Conservation (phyloP, 37 sponge, comb jelly and placozoan species). For the Petrosia ficiformis region DNA sequence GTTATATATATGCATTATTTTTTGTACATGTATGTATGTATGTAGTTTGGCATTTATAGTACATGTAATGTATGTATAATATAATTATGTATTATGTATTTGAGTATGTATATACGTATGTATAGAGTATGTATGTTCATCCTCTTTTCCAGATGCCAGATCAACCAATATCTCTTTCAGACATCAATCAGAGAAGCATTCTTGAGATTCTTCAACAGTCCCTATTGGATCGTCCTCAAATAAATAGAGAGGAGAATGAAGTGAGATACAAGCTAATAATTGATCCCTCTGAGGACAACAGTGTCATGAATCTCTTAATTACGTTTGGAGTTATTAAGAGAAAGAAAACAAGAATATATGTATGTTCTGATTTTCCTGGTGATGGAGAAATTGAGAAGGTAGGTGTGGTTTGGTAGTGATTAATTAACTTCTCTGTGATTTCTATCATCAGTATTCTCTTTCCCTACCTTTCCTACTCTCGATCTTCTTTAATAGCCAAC, state of each 20-base stretch:
- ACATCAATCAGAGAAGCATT: constrained; percentile 26
- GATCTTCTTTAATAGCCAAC: too few relatives aligned
- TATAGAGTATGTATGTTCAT: not conserved
- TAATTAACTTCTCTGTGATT: not conserved
- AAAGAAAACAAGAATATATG: constrained; percentile 44
- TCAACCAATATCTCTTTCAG: constrained; percentile 4
- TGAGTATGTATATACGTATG: too few relatives aligned
- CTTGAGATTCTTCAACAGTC: constrained; percentile 56
- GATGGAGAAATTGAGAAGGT: constrained; percentile 78
- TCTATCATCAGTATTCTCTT: not conserved
- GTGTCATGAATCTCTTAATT: constrained; percentile 64
- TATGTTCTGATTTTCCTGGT: constrained; percentile 83
- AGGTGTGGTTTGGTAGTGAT: not conserved
- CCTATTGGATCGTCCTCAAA: constrained; percentile 49
- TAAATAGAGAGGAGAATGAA: constrained; percentile 45
- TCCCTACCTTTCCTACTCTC: not conserved
- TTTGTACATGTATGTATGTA: too few relatives aligned
- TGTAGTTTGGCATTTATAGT: too few relatives aligned
- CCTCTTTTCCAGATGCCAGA: not conserved
- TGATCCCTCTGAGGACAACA: constrained; percentile 82
- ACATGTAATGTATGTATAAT: too few relatives aligned
- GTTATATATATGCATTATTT: too few relatives aligned
- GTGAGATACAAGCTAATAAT: constrained; percentile 85
- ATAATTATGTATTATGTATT: too few relatives aligned
- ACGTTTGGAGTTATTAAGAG: constrained; percentile 55